Evolutionary conservation across 2,888 invertebrate genomes (phyloP).

Genomic region (Cantharis rustica): DNA sequence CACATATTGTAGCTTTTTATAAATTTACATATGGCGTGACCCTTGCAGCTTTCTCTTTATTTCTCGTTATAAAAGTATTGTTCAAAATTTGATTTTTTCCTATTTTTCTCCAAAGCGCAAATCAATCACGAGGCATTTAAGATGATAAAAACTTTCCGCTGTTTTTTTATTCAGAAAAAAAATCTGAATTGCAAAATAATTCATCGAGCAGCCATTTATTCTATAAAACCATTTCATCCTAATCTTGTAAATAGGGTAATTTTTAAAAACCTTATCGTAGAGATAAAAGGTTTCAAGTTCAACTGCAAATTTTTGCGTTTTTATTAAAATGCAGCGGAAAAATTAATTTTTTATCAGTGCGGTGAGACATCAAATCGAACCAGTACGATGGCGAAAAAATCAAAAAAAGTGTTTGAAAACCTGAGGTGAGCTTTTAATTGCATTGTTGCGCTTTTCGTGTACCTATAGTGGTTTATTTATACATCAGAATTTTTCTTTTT

Average conservation of each 20-base stretch:
- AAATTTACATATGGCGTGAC: constrained; percentile 13
- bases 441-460: neutral
- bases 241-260: constrained; percentile 44
- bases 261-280: constrained; percentile 41
- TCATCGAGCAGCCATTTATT: neutral
- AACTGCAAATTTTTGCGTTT: constrained; percentile 27
- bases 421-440: neutral
- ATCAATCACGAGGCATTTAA: neutral
- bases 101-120: neutral
- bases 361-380: neutral
- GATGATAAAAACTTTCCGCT: neutral
- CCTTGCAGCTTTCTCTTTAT: constrained; percentile 16
- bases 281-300: constrained; percentile 51
- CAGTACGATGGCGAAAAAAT: neutral
- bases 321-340: constrained; percentile 38
- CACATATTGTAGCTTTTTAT: constrained; percentile 7
- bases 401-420: neutral
- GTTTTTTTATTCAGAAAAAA: constrained; percentile 4
- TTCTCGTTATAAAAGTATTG: neutral
- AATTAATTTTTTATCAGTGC: constrained; percentile 39
- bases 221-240: constrained; percentile 42
- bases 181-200: neutral
- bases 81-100: neutral
- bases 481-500: neutral
- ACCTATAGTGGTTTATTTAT: neutral